These are phyloP conservation scores for Leucoma salicis DNA, from an alignment of 2,888 invertebrate species.

Conservation along the genomic window DNA sequence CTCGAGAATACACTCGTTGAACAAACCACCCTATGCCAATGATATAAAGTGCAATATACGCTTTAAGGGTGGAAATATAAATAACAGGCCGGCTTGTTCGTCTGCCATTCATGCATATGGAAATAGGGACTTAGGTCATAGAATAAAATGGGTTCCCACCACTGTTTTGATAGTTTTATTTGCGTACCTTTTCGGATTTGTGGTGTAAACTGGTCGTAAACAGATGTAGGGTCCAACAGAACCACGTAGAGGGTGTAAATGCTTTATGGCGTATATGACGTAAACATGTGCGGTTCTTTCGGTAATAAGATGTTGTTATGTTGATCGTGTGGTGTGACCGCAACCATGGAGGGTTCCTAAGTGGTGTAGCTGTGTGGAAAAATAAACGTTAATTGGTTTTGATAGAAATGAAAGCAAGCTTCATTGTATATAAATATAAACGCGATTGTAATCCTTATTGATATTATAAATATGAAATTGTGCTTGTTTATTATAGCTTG, in stretches of 20 bases:
- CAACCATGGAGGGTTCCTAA: not conserved
- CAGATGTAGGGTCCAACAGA: slow-evolving; percentile 19
- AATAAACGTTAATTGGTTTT: too few relatives aligned
- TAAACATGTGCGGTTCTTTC: not conserved
- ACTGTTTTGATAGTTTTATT: slow-evolving; percentile 45
- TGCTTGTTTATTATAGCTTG: too few relatives aligned
- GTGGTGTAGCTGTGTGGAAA: not conserved
- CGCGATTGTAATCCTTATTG: too few relatives aligned
- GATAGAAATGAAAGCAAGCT: too few relatives aligned
- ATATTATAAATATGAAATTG: too few relatives aligned
- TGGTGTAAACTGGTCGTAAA: slow-evolving; percentile 34
- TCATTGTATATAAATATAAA: too few relatives aligned
- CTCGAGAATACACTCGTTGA: slow-evolving; percentile 56
- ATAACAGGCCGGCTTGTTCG: slow-evolving; percentile 50
- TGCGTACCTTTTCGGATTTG: slow-evolving; percentile 40
- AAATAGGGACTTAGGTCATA: slow-evolving; percentile 73
- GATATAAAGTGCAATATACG: slow-evolving; percentile 51
- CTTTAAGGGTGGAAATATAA: slow-evolving; percentile 42
- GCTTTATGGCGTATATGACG: slow-evolving; percentile 17
- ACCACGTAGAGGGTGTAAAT: slow-evolving; percentile 26
- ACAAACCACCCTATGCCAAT: slow-evolving; percentile 54
- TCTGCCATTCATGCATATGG: slow-evolving; percentile 77
- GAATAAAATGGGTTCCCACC: slow-evolving; percentile 47
- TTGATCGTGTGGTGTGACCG: not conserved
- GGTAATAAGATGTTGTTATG: slow-evolving; percentile 3